Percentiles rank a stretch among this genome's conserved stretches.
These are phyloP conservation scores for Urocyon cinereoargenteus DNA, from an alignment of 2,797 vertebrate species.

Conservation along the genomic window DNA sequence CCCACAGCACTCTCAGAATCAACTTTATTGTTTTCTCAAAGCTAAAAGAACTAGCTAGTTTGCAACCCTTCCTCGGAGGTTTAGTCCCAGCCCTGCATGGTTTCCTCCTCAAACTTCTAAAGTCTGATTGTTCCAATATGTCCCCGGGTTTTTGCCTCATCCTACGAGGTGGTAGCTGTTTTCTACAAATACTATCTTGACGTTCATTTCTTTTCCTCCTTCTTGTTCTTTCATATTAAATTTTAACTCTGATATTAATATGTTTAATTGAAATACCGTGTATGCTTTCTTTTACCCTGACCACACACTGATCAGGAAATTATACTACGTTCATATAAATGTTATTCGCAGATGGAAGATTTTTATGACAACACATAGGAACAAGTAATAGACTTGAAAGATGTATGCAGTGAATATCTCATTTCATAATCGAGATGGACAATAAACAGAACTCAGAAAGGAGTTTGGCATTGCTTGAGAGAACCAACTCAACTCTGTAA, in stretches of 20 bases:
- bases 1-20: background rate
- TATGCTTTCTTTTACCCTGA: background rate
- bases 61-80: background rate
- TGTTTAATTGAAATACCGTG: background rate
- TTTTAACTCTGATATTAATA: background rate
- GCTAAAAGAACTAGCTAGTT: background rate
- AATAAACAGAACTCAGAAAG: background rate
- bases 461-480: background rate
- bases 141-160: background rate
- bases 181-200: background rate
- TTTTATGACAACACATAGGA: background rate
- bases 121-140: background rate
- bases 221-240: background rate
- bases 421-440: background rate
- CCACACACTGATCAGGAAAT: background rate
- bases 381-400: background rate
- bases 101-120: background rate
- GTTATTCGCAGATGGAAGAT: background rate
- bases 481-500: background rate
- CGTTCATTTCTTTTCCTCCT: background rate
- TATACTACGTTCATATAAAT: background rate
- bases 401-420: background rate
- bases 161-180: background rate
- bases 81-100: background rate
- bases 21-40: background rate